Evolutionary conservation across 1,140 invertebrate genomes (phyloP), one percentile per base, ranked within the genome.

Genomic region (Chironomus striatipennis): DNA sequence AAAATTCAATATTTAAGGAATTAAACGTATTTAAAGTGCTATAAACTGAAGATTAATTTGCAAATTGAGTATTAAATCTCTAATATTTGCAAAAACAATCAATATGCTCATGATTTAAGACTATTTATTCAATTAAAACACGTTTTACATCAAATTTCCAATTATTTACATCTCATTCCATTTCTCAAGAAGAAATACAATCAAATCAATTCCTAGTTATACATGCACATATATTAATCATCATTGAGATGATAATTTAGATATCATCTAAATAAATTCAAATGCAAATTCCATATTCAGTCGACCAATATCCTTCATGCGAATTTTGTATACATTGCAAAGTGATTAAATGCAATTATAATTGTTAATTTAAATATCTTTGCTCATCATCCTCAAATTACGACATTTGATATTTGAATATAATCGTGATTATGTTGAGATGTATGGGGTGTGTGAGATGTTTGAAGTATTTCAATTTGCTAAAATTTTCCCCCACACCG

Each of bases 331-430:
- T 57, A 10, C 47, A 57, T 57, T 12, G 65, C 65, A 70, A 70
- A 70, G 65, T 70, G 65, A 70, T 70, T 70, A 70, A 70, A 70
- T 70, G 65, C 20, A 70, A 70, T 70, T 70, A 70, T 70, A 70
- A 70, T 70, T 70, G 65, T 70, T 70, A 70, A 70, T 70, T 70
- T 18, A 70, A 17, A 70, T 70, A 70, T 21, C 65, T 20, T 70
- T 21, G 17, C 65, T 70, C 65, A 21, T 57, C 47, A 57, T 15
- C 5, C 47, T 57, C 5, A 57, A 57, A 15, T 57, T 57, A 57
- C 47, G 47, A 57, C 43, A 47, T 47, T 47, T 47, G 43, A 47
- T n/a, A 57, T n/a, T n/a, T 57, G 12, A 57, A 5, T n/a, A 57
- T 57, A 57, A 57, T 12, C 12, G 47, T n/a, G n/a, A n/a, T 5